A percentile compares a stretch with the other conserved stretches of the same genome.
These are phyloP conservation scores for Melinaea marsaeus DNA, from an alignment of 2,888 invertebrate genomes.

Conservation along the genomic window DNA sequence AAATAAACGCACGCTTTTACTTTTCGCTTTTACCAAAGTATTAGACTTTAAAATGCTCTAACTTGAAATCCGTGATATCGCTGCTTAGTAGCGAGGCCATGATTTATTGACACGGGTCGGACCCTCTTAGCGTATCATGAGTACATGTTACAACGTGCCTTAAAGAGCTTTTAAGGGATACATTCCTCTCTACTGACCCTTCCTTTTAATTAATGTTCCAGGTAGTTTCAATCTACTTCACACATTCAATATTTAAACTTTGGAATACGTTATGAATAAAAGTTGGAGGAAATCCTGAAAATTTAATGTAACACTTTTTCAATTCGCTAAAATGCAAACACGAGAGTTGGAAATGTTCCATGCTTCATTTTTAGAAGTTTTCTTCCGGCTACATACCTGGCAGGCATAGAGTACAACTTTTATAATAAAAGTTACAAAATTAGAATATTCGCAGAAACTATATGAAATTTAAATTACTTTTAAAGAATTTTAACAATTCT, in stretches of 20 bases:
- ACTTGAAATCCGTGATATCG: background rate
- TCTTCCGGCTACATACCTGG: slow-evolving; percentile 5
- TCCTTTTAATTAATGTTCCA: slow-evolving; percentile 38
- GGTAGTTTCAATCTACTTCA: slow-evolving; percentile 26
- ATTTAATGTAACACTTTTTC: slow-evolving; percentile 25
- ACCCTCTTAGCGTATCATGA: slow-evolving; percentile 24
- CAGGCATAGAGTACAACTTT: no score
- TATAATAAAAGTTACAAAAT: no score
- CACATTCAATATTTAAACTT: slow-evolving; percentile 33
- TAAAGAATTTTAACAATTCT: no score
- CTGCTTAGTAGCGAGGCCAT: slow-evolving; percentile 23
- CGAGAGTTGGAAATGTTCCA: background rate
- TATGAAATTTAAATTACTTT: no score
- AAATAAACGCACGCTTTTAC: no score
- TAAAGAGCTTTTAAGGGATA: slow-evolving; percentile 35
- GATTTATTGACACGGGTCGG: slow-evolving; percentile 32
- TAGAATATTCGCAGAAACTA: no score
- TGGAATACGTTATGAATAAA: slow-evolving; percentile 25
- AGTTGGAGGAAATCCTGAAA: slow-evolving; percentile 25
- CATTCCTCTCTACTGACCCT: slow-evolving; percentile 29
- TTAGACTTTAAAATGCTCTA: no score
- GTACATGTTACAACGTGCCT: slow-evolving; percentile 31
- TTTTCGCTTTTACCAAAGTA: no score
- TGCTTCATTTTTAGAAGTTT: background rate
- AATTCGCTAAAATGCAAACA: slow-evolving; percentile 10